Conservation (phyloP, 2,888 invertebrate genomes). For the Icerya purchasi region DNA sequence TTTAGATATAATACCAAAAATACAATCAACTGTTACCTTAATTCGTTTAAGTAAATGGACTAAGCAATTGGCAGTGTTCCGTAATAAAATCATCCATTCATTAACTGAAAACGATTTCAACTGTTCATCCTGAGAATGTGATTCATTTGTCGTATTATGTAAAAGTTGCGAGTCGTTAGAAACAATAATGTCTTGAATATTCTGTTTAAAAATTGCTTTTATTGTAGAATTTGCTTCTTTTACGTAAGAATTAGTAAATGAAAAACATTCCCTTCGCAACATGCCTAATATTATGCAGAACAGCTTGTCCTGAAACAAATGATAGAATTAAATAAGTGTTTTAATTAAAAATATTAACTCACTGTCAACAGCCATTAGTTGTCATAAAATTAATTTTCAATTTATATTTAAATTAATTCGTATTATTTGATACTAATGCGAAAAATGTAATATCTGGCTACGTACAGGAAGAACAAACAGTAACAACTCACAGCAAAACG, state of each 20-base stretch:
- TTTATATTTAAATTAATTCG: too few relatives aligned
- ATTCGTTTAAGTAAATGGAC: slow-evolving; percentile 50
- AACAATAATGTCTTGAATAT: slow-evolving; percentile 51
- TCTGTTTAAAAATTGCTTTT: slow-evolving; percentile 58
- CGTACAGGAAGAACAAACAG: too few relatives aligned
- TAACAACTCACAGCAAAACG: too few relatives aligned
- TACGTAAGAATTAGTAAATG: slow-evolving; percentile 68
- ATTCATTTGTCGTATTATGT: slow-evolving; percentile 15
- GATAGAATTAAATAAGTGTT: too few relatives aligned
- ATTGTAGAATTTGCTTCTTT: slow-evolving; percentile 76
- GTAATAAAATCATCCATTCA: slow-evolving; percentile 46
- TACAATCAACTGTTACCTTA: too few relatives aligned
- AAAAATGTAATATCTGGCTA: too few relatives aligned
- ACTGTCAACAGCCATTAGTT: too few relatives aligned
- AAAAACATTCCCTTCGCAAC: slow-evolving; percentile 39
- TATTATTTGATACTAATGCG: too few relatives aligned
- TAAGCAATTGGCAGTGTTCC: slow-evolving; percentile 40
- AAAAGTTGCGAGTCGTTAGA: slow-evolving; percentile 27
- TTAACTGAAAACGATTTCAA: slow-evolving; percentile 31
- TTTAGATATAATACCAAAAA: too few relatives aligned
- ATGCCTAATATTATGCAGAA: slow-evolving; percentile 76
- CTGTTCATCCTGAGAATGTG: slow-evolving; percentile 33
- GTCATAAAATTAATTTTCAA: too few relatives aligned
- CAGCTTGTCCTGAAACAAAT: slow-evolving; percentile 49
- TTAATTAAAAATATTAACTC: too few relatives aligned